These are phyloP conservation scores for Gallinago solitaria DNA, from an alignment of 2,797 vertebrate genomes.

Conservation along the genomic window DNA sequence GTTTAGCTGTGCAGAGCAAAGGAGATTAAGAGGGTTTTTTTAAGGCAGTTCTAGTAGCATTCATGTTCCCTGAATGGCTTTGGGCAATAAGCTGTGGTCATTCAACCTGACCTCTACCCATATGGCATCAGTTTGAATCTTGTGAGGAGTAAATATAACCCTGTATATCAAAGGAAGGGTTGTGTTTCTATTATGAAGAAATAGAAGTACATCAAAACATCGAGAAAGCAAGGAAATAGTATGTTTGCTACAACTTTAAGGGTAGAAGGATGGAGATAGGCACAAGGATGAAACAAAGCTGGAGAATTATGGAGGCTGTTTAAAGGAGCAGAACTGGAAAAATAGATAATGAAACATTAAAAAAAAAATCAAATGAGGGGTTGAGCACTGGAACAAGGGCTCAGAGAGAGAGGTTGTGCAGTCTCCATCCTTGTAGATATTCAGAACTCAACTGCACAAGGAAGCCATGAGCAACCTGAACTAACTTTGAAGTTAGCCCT, in stretches of 20 bases:
- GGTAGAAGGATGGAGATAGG: background rate
- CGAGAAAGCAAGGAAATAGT: background rate
- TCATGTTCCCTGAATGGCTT: constrained; percentile 30
- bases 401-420: background rate
- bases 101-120: constrained; percentile 14
- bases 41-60: background rate
- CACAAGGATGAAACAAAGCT: background rate
- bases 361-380: fast-evolving
- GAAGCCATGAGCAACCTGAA: background rate
- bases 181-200: background rate
- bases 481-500: background rate
- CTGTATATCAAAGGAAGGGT: background rate
- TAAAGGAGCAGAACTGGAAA: background rate
- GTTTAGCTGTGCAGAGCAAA: background rate
- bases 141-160: background rate
- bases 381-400: background rate
- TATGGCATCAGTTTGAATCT: constrained; percentile 49
- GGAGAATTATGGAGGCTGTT: background rate
- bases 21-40: background rate
- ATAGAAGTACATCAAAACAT: background rate
- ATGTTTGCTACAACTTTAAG: background rate
- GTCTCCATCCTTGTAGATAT: background rate
- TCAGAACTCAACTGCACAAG: background rate
- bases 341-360: background rate
- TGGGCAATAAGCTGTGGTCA: constrained; percentile 5